Conservation (phyloP, 2,113 vertebrate species). For the Oenanthe oenanthe region DNA sequence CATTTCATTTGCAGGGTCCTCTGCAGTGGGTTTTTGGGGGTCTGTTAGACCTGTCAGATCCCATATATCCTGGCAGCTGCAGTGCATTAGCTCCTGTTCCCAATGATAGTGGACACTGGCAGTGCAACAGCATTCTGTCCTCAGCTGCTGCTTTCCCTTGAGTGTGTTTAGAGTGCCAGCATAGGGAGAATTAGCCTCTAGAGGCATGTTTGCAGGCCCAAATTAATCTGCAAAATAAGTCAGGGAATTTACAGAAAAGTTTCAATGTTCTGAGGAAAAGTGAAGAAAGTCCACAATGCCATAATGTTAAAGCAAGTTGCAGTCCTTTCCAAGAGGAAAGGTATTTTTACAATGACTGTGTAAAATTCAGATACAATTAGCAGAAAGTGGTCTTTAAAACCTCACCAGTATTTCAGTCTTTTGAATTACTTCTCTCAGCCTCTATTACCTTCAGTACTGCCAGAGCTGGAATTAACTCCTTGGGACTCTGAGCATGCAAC, state of each 20-base stretch:
- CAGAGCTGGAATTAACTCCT: background rate
- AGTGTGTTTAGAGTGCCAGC: background rate
- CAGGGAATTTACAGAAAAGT: background rate
- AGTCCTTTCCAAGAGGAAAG: background rate
- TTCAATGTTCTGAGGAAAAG: background rate
- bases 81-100: background rate
- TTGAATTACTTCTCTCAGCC: background rate
- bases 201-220: background rate
- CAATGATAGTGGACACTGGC: background rate
- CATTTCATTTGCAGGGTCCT: background rate
- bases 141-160: background rate
- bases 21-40: background rate
- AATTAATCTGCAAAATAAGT: constrained; percentile 1
- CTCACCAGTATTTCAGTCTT: background rate
- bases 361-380: background rate
- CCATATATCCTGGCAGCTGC: background rate
- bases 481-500: background rate
- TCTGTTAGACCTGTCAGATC: background rate
- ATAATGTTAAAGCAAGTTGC: background rate
- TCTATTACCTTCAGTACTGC: background rate
- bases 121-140: background rate
- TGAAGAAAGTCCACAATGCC: background rate
- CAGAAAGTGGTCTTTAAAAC: background rate
- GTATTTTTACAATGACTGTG: background rate
- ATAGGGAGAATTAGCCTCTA: background rate